Evolutionary conservation across 2,113 vertebrate genomes (phyloP), one percentile per base, ranked within the genome.

Genomic region (Archocentrus centrarchus): DNA sequence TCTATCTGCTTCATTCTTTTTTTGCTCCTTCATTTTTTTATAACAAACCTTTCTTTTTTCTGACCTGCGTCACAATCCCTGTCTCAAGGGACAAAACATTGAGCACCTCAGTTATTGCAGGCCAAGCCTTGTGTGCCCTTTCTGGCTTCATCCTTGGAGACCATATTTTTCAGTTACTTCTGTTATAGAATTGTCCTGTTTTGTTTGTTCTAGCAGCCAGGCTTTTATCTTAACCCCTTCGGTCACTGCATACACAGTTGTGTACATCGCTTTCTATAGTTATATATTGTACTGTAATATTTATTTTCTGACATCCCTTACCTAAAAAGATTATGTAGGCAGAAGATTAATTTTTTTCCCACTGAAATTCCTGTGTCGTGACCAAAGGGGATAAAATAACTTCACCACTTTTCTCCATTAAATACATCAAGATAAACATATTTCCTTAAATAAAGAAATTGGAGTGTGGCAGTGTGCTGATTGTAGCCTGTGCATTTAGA

Each of bases 101-200:
- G 44, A 13, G 5, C 47, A 73, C 47, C 66, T 53, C 66, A 73
- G 66, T 73, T 53, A 73, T 73, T 73, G 66, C 47, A 53, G 66
- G 18, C 66, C 66, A 14, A 53, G 66, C 1, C 27, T 53, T 73
- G 30, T 53, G 47, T 73, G 47, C 47, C 66, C 66, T 73, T 32
- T 73, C 47, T 32, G 44, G 17, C 47, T n/a, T 73, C 0, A 2
- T 73, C 66, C 0, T 1, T 53, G 11, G 17, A 73, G 27, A 53
- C 66, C 30, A 73, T 32, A 18, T 73, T 73, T 70, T 73, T 73
- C 66, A 32, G 17, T 73, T 53, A 53, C 66, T 73, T 73, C 66
- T 53, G 44, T 8, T 73, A n/a, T 24, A 53, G 53, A 73, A n/a
- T 32, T 1, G 30, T 73, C 50, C 66, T 3, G 17, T 0, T 50